Conservation (phyloP, 2,113 vertebrate species). For the Atractosteus spatula region DNA sequence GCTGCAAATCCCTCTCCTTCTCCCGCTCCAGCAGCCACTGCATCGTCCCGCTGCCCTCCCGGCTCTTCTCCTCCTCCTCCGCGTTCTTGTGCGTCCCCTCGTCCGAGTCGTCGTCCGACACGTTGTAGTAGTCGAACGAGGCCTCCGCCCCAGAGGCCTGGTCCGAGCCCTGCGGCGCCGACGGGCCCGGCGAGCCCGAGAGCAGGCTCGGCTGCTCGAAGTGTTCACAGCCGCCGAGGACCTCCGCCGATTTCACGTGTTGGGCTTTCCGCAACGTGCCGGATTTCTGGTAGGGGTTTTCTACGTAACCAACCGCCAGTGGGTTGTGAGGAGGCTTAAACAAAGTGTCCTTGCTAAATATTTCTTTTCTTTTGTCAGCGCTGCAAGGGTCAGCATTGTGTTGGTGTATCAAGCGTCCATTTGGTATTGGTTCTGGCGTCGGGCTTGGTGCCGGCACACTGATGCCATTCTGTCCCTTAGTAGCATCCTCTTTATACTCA, state of each 20-base stretch:
- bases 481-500: slow-evolving; percentile 80
- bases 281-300: slow-evolving; percentile 86
- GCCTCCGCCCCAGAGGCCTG: slow-evolving; percentile 76
- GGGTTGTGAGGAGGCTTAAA: slow-evolving; percentile 91
- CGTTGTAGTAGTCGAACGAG: slow-evolving; percentile 95
- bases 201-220: slow-evolving; percentile 79
- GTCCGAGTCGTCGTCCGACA: slow-evolving; percentile 91
- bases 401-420: slow-evolving; percentile 76
- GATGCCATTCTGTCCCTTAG: slow-evolving; percentile 70
- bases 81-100: slow-evolving; percentile 78
- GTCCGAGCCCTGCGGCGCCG: slow-evolving; percentile 76
- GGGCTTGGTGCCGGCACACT: slow-evolving; percentile 66
- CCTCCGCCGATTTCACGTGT: slow-evolving; percentile 74
- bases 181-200: slow-evolving; percentile 65
- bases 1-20: slow-evolving; percentile 91
- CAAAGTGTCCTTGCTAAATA: slow-evolving; percentile 92
- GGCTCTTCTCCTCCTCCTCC: slow-evolving; percentile 73
- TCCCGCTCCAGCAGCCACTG: slow-evolving; percentile 94
- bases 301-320: slow-evolving; percentile 81
- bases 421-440: slow-evolving; percentile 73
- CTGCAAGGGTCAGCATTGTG: slow-evolving; percentile 76
- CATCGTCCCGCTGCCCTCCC: slow-evolving; percentile 88
- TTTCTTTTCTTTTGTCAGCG: slow-evolving; percentile 90
- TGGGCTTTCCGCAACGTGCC: slow-evolving; percentile 81
- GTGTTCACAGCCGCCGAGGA: slow-evolving; percentile 80